These are phyloP conservation scores for Thaleichthys pacificus DNA, from an alignment of 2,797 vertebrate species.

Conservation along the genomic window DNA sequence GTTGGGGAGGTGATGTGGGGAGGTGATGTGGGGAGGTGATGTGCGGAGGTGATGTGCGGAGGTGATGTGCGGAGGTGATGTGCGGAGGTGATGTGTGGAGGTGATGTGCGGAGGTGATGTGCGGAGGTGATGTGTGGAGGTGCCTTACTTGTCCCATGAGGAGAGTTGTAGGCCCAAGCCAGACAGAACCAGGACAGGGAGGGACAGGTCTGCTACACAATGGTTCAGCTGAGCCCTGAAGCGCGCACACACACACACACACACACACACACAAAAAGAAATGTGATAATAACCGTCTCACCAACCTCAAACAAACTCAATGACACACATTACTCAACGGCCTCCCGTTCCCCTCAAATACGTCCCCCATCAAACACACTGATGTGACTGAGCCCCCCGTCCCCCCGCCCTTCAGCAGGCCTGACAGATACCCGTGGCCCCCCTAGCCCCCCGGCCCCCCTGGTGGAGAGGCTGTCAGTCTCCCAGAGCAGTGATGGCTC, in stretches of 20 bases:
- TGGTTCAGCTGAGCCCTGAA: slow-evolving; percentile 76
- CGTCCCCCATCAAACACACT: slow-evolving; percentile 61
- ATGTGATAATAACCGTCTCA: slow-evolving; percentile 31
- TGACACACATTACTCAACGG: slow-evolving; percentile 60
- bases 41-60: too few relatives aligned
- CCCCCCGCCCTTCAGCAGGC: slow-evolving; percentile 59
- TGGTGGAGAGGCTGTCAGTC: slow-evolving; percentile 67
- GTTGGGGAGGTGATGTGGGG: not conserved
- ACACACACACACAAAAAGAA: slow-evolving; percentile 27
- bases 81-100: not conserved
- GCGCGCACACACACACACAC: slow-evolving; percentile 34
- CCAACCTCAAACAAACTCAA: slow-evolving; percentile 55
- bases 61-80: not conserved
- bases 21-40: too few relatives aligned
- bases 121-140: not conserved
- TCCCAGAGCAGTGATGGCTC: slow-evolving; percentile 72
- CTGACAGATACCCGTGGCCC: slow-evolving; percentile 71
- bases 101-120: not conserved
- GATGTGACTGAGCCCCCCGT: slow-evolving; percentile 52
- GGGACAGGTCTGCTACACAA: slow-evolving; percentile 73
- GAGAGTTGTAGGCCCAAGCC: slow-evolving; percentile 63
- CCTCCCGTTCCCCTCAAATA: slow-evolving; percentile 4
- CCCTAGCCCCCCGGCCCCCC: slow-evolving; percentile 45
- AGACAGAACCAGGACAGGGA: slow-evolving; percentile 68
- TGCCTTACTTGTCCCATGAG: slow-evolving; percentile 68